Base-by-base conservation (phyloP, 1,140 invertebrate species). In the Luehdorfia chinensis region DNA sequence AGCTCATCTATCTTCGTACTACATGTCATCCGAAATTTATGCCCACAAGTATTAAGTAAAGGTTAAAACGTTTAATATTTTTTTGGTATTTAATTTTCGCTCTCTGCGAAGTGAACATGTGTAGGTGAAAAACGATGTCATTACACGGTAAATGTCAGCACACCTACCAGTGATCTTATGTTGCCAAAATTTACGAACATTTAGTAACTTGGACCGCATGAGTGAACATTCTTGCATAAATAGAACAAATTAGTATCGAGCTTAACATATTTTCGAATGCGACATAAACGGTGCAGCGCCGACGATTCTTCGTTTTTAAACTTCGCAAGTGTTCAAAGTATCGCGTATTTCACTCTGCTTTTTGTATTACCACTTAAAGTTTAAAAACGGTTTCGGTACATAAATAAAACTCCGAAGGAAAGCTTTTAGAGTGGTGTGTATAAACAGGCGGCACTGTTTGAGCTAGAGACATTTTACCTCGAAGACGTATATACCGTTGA, bases 391-490 rank as follows among this genome's bases (percentile, higher is more conserved):
- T 55, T 55, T 58, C 45, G 50, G 50, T 53, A 51, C 52, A 39
- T 30, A 51, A 45, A 51, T 51, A 59, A 49, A 55, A 52, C 31
- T 47, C 23, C 36, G 16, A 18, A 50, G 32, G 36, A 51, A 51
- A 60, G 57, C 54, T 57, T 60, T 56, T 23, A 33, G 37, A 61
- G 51, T 31, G 31, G 51, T 50, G 47, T 47, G 47, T 18, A 50
- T 47, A 61, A 58, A 61, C 55, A 65, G 41, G 39, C 48, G 57
- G 47, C 36, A 44, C 31, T 50, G 41, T 58, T 57, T 61, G 44
- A 60, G 33, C 47, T 47, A 53, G 36, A 27, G 48, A 47, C 50
- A 55, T 59, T 55, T 46, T 51, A 18, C 43, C 36, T 54, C 14
- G 23, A 49, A 34, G 50, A 51, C 39, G 52, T 50, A 55, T 44